phyloP scores from a whole-genome alignment of 2,113 vertebrate species.

The Empidonax traillii region DNA sequence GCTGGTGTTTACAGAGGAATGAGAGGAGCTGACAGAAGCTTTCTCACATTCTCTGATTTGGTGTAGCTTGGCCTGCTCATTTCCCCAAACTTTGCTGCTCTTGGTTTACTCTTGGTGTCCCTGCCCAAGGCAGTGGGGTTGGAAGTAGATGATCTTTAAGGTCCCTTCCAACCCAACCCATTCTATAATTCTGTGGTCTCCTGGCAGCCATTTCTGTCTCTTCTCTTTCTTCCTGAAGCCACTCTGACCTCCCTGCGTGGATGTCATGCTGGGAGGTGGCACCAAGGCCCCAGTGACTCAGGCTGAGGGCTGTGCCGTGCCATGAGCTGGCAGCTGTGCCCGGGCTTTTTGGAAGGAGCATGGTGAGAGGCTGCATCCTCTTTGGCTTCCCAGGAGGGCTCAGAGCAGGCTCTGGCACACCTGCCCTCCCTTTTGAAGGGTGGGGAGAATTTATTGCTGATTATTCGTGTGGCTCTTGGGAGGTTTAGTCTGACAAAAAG shows the following conservation, averaged over 20 bases:
- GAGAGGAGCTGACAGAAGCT: background rate
- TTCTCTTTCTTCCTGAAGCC: background rate
- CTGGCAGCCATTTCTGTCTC: background rate
- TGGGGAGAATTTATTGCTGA: background rate
- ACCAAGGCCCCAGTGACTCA: background rate
- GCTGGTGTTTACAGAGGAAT: background rate
- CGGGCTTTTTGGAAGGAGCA: background rate
- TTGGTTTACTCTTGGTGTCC: background rate
- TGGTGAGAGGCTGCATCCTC: background rate
- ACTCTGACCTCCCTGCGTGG: background rate
- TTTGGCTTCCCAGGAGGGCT: background rate
- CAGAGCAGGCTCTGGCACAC: background rate
- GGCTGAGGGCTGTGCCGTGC: background rate
- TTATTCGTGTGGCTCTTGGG: background rate
- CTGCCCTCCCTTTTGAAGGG: background rate
- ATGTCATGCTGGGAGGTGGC: background rate
- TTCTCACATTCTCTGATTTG: background rate
- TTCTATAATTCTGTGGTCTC: background rate
- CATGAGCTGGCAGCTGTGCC: background rate
- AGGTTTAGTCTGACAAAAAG: background rate
- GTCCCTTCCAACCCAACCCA: background rate
- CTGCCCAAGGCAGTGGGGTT: fast-evolving
- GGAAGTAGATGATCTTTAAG: background rate
- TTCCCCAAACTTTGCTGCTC: background rate
- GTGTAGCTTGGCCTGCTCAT: background rate